These are phyloP conservation scores for Drosophila bunnanda DNA, from an alignment of 2,888 invertebrate species.

Conservation along the genomic window DNA sequence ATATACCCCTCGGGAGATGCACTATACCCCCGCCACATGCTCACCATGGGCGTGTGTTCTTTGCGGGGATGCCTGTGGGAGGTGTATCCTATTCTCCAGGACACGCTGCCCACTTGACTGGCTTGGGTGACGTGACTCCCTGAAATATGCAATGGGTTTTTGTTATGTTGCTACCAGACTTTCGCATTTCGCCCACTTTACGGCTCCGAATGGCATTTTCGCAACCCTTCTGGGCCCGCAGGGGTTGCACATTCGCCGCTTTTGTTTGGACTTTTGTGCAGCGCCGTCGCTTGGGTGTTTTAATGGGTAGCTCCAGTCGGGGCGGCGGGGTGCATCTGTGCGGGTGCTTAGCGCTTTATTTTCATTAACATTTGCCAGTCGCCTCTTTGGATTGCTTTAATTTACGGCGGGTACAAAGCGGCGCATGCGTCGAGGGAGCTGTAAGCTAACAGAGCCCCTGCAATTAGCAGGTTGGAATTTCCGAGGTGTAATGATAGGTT, in stretches of 20 bases:
- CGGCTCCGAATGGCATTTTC: slow-evolving; percentile 60
- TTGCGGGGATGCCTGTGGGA: neutral
- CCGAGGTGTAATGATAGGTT: slow-evolving; percentile 1
- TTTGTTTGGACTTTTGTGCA: slow-evolving; percentile 61
- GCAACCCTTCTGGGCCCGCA: slow-evolving; percentile 31
- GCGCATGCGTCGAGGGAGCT: slow-evolving; percentile 65
- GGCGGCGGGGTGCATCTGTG: slow-evolving; percentile 18
- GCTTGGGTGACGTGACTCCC: slow-evolving; percentile 56
- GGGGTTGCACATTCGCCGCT: slow-evolving; percentile 45
- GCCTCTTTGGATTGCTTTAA: slow-evolving; percentile 45
- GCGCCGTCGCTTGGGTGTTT: slow-evolving; percentile 64
- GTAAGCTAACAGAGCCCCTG: slow-evolving; percentile 45
- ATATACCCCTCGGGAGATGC: neutral
- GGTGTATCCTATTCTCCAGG: slow-evolving; percentile 38
- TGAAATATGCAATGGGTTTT: slow-evolving; percentile 70
- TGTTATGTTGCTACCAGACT: slow-evolving; percentile 53
- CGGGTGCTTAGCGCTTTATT: slow-evolving; percentile 67
- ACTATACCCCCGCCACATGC: neutral
- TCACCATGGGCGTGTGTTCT: neutral
- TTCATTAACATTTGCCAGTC: slow-evolving; percentile 78
- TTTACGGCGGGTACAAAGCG: neutral
- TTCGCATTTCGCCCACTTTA: slow-evolving; percentile 72
- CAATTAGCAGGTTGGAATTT: slow-evolving; percentile 19
- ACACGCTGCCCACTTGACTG: slow-evolving; percentile 60
- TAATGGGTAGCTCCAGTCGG: slow-evolving; percentile 62